Conservation (phyloP, 2,797 vertebrate species). For the Xerus rutilus region DNA sequence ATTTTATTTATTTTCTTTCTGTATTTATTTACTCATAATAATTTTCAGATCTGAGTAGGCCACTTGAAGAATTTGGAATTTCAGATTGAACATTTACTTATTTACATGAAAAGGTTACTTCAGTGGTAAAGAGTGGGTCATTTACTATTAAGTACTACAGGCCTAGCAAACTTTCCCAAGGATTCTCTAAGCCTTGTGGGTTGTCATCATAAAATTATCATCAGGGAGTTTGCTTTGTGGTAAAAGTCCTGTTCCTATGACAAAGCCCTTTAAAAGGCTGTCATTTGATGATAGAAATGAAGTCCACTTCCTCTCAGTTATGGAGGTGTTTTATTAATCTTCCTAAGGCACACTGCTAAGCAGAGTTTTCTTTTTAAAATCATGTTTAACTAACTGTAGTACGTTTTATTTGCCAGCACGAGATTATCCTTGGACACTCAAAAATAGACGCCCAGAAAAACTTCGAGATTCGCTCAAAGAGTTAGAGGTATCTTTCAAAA, state of each 20-base stretch:
- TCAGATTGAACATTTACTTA: slow-evolving; percentile 67
- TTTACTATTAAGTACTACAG: slow-evolving; percentile 56
- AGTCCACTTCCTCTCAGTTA: slow-evolving; percentile 74
- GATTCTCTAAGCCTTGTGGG: slow-evolving; percentile 65
- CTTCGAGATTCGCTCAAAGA: slow-evolving; percentile 95
- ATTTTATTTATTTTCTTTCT: slow-evolving; percentile 49
- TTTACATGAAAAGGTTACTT: slow-evolving; percentile 67
- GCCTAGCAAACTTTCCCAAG: slow-evolving; percentile 59
- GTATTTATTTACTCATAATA: slow-evolving; percentile 51
- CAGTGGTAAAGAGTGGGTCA: background rate
- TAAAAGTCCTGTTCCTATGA: slow-evolving; percentile 78
- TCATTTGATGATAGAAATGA: slow-evolving; percentile 73
- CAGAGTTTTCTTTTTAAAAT: slow-evolving; percentile 74
- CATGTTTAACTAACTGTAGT: slow-evolving; percentile 73
- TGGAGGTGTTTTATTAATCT: slow-evolving; percentile 75
- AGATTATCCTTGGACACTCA: slow-evolving; percentile 95
- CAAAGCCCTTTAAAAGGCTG: slow-evolving; percentile 80
- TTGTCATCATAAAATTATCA: slow-evolving; percentile 75
- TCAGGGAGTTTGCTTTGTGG: slow-evolving; percentile 70
- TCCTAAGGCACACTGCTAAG: slow-evolving; percentile 60
- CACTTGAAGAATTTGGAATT: slow-evolving; percentile 55
- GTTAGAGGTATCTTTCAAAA: slow-evolving; percentile 95
- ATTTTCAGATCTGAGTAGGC: slow-evolving; percentile 49
- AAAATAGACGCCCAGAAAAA: slow-evolving; percentile 94
- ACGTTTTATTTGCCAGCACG: slow-evolving; percentile 90